Base-by-base conservation (phyloP, 2,888 invertebrate species). In the Lasioglossum pauxillum region DNA sequence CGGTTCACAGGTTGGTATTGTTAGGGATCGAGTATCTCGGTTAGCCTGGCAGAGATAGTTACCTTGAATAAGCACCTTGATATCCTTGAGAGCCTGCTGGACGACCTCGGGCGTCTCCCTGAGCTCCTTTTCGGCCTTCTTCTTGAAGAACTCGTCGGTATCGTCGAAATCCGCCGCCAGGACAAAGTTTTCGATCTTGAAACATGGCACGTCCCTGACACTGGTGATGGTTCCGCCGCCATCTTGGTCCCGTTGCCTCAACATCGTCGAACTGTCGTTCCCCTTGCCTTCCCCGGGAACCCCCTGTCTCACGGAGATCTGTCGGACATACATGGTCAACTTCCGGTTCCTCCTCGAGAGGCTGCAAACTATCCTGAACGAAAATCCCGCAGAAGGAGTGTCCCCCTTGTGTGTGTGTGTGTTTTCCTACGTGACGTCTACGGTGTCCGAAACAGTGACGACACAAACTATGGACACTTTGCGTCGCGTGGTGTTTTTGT, bases 41-140 rank as follows among this genome's bases (percentile, higher is more conserved):
- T 53, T 23, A 53, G 8, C 8, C 2, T 53, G 3, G 23, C 0
- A n/a, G 2, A 12, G n/a, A 57, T 1, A 31, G 7, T 31, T 78
- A 92, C 92, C 91, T 89, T 84, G 81, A 0, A 89, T 1, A 10
- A 90, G 91, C 90, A 95, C 95, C 84, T 95, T 95, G 5, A 97
- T 94, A 89, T 97, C 96, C 71, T 94, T 95, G 38, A 98, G 94
- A 31, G 97, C 97, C 85, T 96, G 94, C 84, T 96, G 96, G 8
- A 96, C 96, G 35, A 96, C 95, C 93, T 97, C 97, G 0, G 97
- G 97, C 0, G 97, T 96, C 95, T 98, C 98, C 84, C 97, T 95
- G 27, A 98, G 95, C 93, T 98, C 98, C 27, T 94, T 96, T 90
- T 95, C 95, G 0, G 98, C 97, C 90, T 96, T 97, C 93, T 97